phyloP scores from a whole-genome alignment of 2,888 invertebrate genomes.

The Saturnia japonica region DNA sequence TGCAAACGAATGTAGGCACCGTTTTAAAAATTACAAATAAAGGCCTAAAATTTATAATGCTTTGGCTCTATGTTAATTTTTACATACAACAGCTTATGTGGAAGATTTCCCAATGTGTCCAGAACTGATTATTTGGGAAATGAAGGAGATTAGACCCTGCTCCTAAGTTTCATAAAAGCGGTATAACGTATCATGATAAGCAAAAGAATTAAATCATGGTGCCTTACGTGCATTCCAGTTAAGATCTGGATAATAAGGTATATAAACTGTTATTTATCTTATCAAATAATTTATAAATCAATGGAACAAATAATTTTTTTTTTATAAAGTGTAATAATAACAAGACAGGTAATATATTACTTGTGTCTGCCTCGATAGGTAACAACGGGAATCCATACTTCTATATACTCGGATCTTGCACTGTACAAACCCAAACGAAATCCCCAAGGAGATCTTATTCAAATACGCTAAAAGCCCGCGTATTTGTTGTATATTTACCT shows the following conservation, averaged over 20 bases:
- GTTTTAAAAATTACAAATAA: too few species aligned
- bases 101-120: too few species aligned
- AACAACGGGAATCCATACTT: background rate
- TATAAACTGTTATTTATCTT: background rate
- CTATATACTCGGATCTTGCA: background rate
- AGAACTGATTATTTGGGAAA: too few species aligned
- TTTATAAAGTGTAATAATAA: too few species aligned
- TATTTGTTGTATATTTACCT: constrained; percentile 21
- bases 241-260: background rate
- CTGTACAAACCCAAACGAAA: background rate
- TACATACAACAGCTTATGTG: too few species aligned
- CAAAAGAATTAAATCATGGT: background rate
- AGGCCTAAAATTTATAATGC: too few species aligned
- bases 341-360: background rate
- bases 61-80: too few species aligned
- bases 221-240: background rate
- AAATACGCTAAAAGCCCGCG: constrained; percentile 54
- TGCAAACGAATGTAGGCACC: too few species aligned
- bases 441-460: constrained; percentile 42
- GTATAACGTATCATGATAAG: background rate
- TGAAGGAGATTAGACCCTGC: too few species aligned
- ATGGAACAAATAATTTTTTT: background rate
- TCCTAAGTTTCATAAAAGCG: too few species aligned
- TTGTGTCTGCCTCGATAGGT: background rate
- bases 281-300: background rate